phyloP scores from a whole-genome alignment of 1,140 invertebrate species.

The Helicoverpa armigera region DNA sequence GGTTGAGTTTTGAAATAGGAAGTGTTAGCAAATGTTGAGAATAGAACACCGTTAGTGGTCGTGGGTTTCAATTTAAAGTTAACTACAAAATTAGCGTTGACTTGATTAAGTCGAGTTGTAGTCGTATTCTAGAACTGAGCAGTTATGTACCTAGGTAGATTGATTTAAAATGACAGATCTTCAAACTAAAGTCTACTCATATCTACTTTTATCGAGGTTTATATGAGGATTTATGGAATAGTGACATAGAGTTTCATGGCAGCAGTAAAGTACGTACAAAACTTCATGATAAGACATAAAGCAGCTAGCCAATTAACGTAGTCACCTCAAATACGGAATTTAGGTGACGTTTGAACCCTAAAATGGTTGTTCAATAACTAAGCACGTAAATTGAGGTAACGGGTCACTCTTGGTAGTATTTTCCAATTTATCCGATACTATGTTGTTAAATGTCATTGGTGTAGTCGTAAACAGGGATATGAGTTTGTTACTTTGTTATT shows the following conservation, averaged over 20 bases:
- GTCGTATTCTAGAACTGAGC: no score
- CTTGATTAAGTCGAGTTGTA: no score
- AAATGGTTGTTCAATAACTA: conserved; percentile 22
- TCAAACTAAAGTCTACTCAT: no score
- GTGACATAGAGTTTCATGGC: background rate
- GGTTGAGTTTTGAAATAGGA: conserved; percentile 18
- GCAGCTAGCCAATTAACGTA: background rate
- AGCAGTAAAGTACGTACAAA: background rate
- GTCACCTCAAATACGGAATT: background rate
- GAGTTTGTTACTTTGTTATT: background rate
- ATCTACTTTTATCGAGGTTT: background rate
- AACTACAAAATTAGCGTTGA: background rate
- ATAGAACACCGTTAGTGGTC: background rate
- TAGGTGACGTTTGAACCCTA: background rate
- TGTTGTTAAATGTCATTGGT: conserved; percentile 19
- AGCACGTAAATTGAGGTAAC: background rate
- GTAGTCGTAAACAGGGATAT: conserved; percentile 2
- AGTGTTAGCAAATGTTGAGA: background rate
- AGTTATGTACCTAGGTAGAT: no score
- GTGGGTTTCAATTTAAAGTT: background rate
- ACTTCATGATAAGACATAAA: background rate
- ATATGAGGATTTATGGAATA: background rate
- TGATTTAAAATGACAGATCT: no score
- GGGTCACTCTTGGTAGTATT: background rate
- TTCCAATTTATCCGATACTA: conserved; percentile 15